Base-by-base conservation (phyloP, 2,113 vertebrate species). In the Motacilla tschutschensis region DNA sequence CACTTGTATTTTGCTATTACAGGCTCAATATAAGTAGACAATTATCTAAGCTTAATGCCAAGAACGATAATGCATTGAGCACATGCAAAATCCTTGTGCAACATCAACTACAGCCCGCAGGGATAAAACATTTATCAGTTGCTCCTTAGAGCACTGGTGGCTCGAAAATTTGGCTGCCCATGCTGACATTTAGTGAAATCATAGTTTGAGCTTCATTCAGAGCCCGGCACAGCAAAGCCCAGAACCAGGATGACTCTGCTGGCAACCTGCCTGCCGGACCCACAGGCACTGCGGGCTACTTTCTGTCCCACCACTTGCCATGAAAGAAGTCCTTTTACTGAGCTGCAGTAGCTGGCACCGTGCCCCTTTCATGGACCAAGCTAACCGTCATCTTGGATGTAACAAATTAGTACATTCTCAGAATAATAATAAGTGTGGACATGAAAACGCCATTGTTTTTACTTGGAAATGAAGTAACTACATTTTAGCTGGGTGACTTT, bases 391-490 rank as follows among this genome's bases (percentile, higher is more conserved):
- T 97, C 98, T 98, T 98, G 98, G 98, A 99, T 98, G 98, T 98
- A 99, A 98, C 98, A 99, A 99, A 99, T 99, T 98, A 98, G 98
- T 98, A 98, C 98, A 98, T 98, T 98, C 98, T 98, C 98, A 97
- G 98, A 99, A 99, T 99, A 98, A 99, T 99, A 99, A 99, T 99
- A 98, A 99, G 98, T 95, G 95, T 89, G 97, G 96, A 96, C 97
- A 98, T 98, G 98, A 99, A 99, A 98, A 98, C 97, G 85, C 97
- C 96, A 98, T 99, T 99, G 98, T 99, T 98, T 98, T 96, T 97
- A 96, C 95, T 96, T 97, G 96, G 96, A 96, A 96, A 98, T 97
- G 97, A 98, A 97, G 97, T 97, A 98, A 97, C 97, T 97, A 94
- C 97, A 96, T 96, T 96, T 96, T 94, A 96, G 95, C 96, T 96